Base-by-base conservation (phyloP, 2,888 invertebrate species). In the Athetis lepigone region DNA sequence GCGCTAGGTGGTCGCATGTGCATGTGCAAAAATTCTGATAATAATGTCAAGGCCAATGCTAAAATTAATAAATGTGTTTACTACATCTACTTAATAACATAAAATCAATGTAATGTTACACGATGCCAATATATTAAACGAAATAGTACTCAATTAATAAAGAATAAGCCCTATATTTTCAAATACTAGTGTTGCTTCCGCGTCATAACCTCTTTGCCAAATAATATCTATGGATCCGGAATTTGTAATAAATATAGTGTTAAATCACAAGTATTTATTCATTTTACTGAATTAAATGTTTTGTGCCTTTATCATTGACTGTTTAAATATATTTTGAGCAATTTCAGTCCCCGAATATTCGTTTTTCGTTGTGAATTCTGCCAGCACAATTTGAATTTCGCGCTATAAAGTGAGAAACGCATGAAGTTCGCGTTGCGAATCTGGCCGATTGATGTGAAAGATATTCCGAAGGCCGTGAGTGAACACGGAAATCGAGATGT, bases 391-490 rank as follows among this genome's bases (percentile, higher is more conserved):
- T 95, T 88, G 85, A 95, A 94, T 88, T 93, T 92, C 81, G 89
- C 95, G 95, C 94, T 90, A 84, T 75, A 70, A 80, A 86, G 74
- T 84, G 87, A 86, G 90, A 92, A 91, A 88, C 91, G 92, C 90
- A 90, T 94, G 95, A 94, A 95, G 95, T 95, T 95, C 94, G 95
- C 95, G 94, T 95, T 94, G 95, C 95, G 94, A 95, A 95, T 95
- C 94, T 95, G 92, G 93, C 95, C 94, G 94, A 95, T 95, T 96
- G 96, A 96, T 95, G 96, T 95, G 95, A 93, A 95, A 95, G 96
- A 96, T 95, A 96, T 96, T 95, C 95, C 95, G 95, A 95, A 96
- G 95, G 95, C 95, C 96, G 96, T 95, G 96, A 96, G 96, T 93
- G 95, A 95, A 95, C 94, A 94, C 95, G 94, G 94, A 93, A 94